Percentiles rank a stretch among this genome's conserved stretches.
phyloP scores from a whole-genome alignment of 1,140 invertebrate genomes.

The Drosophila bocqueti region DNA sequence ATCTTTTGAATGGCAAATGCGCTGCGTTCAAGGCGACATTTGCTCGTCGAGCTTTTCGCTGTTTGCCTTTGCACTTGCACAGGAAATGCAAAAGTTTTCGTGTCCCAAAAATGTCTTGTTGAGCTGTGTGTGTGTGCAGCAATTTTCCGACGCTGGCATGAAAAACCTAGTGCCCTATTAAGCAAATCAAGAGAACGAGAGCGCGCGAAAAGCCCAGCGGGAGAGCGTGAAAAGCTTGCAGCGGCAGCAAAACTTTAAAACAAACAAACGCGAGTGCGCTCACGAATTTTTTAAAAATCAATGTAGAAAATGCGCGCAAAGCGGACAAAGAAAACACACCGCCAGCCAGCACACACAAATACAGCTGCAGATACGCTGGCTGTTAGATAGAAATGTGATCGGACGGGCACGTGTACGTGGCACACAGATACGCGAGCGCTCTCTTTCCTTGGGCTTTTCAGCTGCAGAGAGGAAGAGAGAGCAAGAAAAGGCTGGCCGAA shows the following conservation, averaged over 20 bases:
- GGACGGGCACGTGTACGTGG: slow-evolving; percentile 63
- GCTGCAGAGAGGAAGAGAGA: slow-evolving; percentile 1
- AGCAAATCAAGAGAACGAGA: slow-evolving; percentile 37
- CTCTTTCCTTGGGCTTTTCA: background rate
- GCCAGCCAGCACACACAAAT: background rate
- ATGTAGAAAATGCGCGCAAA: slow-evolving; percentile 67
- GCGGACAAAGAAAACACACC: slow-evolving; percentile 33
- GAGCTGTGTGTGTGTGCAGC: slow-evolving; percentile 47
- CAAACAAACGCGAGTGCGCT: slow-evolving; percentile 22
- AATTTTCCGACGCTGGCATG: slow-evolving; percentile 75
- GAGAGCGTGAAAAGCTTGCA: slow-evolving; percentile 32
- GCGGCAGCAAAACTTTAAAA: slow-evolving; percentile 23
- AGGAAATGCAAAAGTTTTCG: slow-evolving; percentile 73
- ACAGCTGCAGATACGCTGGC: slow-evolving; percentile 18
- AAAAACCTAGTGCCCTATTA: slow-evolving; percentile 84
- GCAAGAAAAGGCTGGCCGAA: background rate
- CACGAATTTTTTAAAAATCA: slow-evolving; percentile 55
- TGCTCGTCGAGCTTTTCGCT: slow-evolving; percentile 36
- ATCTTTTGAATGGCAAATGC: slow-evolving; percentile 57
- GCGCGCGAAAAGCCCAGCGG: slow-evolving; percentile 22
- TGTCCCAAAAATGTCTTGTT: slow-evolving; percentile 65
- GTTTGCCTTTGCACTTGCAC: slow-evolving; percentile 40
- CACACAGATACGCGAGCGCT: slow-evolving; percentile 46
- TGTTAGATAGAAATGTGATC: slow-evolving; percentile 56
- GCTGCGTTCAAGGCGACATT: slow-evolving; percentile 59